A percentile compares a stretch with the other conserved stretches of the same genome.
phyloP scores from a whole-genome alignment of 2,888 invertebrate species.

The Folsomia manolachei region DNA sequence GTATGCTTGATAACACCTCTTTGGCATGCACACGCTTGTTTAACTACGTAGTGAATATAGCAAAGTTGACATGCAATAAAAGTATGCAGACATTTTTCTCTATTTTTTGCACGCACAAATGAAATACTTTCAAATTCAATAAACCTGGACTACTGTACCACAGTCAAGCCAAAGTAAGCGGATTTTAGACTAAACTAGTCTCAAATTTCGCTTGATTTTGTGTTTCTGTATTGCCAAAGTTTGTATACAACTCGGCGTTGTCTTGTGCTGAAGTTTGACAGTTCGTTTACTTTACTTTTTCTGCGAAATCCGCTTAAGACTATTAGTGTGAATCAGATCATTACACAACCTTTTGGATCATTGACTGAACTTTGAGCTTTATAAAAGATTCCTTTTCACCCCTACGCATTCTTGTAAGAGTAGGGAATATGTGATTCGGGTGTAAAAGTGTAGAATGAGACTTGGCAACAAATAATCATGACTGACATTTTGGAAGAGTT shows the following conservation, averaged over 20 bases:
- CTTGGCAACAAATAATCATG: neutral
- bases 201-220: too few relatives aligned
- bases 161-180: too few relatives aligned
- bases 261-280: constrained; percentile 14
- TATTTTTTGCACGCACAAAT: neutral
- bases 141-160: neutral
- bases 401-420: too few relatives aligned
- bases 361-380: constrained; percentile 27
- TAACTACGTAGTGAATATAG: neutral
- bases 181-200: neutral
- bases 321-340: constrained; percentile 45
- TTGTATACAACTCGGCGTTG: too few relatives aligned
- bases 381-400: neutral
- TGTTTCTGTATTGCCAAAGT: too few relatives aligned
- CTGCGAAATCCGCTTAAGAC: constrained; percentile 47
- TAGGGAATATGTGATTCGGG: neutral
- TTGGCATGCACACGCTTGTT: too few relatives aligned
- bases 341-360: constrained; percentile 37
- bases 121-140: neutral
- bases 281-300: constrained; percentile 16
- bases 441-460: neutral
- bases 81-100: neutral
- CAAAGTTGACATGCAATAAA: neutral
- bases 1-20: too few relatives aligned
- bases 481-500: neutral